Evolutionary conservation across 2,113 vertebrate genomes (phyloP).

Genomic region (Sphaerodactylus townsendi): DNA sequence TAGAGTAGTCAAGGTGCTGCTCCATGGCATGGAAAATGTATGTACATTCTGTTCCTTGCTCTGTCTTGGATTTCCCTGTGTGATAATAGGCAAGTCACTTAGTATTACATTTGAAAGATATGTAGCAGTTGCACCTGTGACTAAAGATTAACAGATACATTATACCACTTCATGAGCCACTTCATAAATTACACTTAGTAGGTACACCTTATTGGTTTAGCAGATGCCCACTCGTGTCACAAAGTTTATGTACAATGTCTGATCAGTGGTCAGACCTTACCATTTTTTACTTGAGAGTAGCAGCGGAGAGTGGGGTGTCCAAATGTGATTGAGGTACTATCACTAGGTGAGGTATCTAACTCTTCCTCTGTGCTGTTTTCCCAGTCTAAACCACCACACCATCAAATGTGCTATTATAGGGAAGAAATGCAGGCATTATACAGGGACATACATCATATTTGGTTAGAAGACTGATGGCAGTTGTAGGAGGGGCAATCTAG

Average conservation of each 20-base stretch:
- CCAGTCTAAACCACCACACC: too few relatives aligned
- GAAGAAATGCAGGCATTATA: too few relatives aligned
- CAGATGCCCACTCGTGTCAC: not conserved
- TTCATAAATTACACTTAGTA: not conserved
- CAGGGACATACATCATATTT: too few relatives aligned
- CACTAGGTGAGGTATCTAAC: too few relatives aligned
- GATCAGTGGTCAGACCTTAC: not conserved
- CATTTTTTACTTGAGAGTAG: too few relatives aligned
- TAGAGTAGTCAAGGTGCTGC: not conserved
- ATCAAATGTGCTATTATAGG: too few relatives aligned
- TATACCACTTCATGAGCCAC: not conserved
- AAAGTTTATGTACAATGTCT: not conserved
- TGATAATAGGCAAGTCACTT: not conserved
- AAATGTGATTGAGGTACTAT: too few relatives aligned
- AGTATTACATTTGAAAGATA: not conserved
- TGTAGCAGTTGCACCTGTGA: not conserved
- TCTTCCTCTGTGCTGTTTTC: too few relatives aligned
- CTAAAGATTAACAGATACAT: not conserved
- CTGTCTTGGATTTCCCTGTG: not conserved
- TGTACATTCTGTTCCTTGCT: not conserved
- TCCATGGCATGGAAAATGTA: not conserved
- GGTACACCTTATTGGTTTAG: not conserved
- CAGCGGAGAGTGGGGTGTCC: too few relatives aligned
- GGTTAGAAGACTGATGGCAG: too few relatives aligned
- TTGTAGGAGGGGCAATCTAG: too few relatives aligned